Base-by-base conservation (phyloP, 2,888 invertebrate species). In the Heliconius ethilla region DNA sequence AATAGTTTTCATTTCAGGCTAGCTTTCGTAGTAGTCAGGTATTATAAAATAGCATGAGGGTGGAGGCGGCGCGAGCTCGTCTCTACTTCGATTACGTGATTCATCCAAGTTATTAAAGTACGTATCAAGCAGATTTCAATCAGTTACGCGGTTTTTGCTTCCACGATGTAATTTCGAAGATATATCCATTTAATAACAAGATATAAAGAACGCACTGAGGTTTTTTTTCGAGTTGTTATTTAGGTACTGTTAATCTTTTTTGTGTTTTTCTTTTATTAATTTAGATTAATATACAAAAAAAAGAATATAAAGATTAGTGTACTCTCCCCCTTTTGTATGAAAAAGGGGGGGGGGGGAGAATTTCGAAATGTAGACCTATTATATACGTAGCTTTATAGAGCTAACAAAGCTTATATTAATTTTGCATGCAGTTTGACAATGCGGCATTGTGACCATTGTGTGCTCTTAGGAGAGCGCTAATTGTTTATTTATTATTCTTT, bases 361-460 rank as follows among this genome's bases (percentile, higher is more conserved):
- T 45, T 51, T 75, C 3, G 0, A 29, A 51, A 51, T 55, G 40
- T 66, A 51, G 55, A 11, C 3, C 51, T 37, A 59, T 76, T 72
- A 67, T 37, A 40, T 67, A 25, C 62, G 5, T 25, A 62, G n/a
- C 3, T 37, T n/a, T 51, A 62, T n/a, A 79, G 75, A 75, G 75
- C 73, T 37, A 37, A 66, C 29, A 79, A 77, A 77, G 75, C 73
- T 37, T 63, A 55, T 67, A 77, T 79, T 73, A 69, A 73, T 77
- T 73, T 79, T 77, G 63, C 77, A 79, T 63, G 72, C 75, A 66
- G 76, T 70, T 76, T 25, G 76, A 77, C 79, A 79, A 79, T 77
- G 65, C 27, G 25, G 63, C 51, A 75, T 79, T 67, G 75, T 79
- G 55, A 59, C 40, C 70, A 75, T 70, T 72, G 72, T 75, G 15